These are phyloP conservation scores for Corythornis madagascariensis DNA, from an alignment of 2,113 vertebrate species.

Conservation along the genomic window DNA sequence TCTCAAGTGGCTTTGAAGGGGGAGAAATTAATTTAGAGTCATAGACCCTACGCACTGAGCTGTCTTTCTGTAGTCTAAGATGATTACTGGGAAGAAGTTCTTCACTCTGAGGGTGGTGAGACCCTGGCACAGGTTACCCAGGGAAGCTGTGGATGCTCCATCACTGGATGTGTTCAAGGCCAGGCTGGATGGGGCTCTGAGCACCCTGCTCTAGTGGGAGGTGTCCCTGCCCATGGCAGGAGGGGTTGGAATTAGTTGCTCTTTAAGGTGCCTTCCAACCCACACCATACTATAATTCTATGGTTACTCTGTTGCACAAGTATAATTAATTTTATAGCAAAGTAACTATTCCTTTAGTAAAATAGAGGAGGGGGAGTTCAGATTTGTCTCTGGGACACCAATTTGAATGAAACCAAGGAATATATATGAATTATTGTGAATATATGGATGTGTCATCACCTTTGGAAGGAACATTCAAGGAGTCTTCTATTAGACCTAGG, in stretches of 20 bases:
- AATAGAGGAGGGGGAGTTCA: background rate
- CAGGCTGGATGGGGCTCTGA: too few species aligned
- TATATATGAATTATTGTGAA: background rate
- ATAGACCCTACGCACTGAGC: background rate
- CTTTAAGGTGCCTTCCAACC: too few species aligned
- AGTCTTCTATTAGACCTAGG: background rate
- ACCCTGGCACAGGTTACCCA: too few species aligned
- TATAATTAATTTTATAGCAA: background rate
- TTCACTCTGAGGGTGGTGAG: too few species aligned
- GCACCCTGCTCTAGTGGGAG: too few species aligned
- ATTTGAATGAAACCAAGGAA: background rate
- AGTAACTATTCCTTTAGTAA: background rate
- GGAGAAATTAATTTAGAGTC: background rate
- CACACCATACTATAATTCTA: too few species aligned
- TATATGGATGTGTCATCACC: background rate
- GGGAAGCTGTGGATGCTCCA: too few species aligned
- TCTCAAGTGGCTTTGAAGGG: background rate
- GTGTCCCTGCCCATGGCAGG: too few species aligned
- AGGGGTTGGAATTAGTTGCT: too few species aligned
- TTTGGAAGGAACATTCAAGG: background rate
- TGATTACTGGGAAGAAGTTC: background rate
- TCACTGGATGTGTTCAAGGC: too few species aligned
- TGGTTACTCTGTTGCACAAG: background rate
- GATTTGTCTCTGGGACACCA: background rate
- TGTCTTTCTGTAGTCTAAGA: background rate